Evolutionary conservation across 2,113 vertebrate species (phyloP).

Genomic region (Indicator indicator): DNA sequence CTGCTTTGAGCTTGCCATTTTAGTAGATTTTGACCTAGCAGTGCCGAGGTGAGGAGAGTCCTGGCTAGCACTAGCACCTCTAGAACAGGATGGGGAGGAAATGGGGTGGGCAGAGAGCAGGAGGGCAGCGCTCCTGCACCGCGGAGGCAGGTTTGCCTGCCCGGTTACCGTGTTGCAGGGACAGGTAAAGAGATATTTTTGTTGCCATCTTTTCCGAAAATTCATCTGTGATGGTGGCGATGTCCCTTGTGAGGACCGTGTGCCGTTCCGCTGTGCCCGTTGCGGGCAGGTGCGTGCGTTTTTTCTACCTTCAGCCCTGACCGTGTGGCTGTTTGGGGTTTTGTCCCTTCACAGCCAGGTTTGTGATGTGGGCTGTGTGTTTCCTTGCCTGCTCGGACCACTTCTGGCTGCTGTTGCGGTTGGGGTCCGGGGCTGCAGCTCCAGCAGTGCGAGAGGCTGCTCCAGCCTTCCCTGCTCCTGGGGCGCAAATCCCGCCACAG

Average conservation of each 20-base stretch:
- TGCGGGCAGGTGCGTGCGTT: slow-evolving; percentile 7
- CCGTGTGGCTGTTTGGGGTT: too few relatives aligned
- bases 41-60: background rate
- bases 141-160: fast-evolving
- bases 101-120: too few relatives aligned
- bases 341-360: too few relatives aligned
- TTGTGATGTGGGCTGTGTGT: fast-evolving
- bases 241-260: fast-evolving
- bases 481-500: background rate
- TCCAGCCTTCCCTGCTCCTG: background rate
- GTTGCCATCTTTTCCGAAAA: background rate
- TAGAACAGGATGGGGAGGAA: too few relatives aligned
- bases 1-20: background rate
- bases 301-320: background rate
- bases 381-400: background rate
- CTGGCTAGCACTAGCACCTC: background rate
- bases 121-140: background rate
- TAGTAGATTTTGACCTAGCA: background rate
- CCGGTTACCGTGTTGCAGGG: background rate
- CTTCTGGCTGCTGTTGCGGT: background rate
- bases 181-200: too few relatives aligned
- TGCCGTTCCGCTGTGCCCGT: background rate
- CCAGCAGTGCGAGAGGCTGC: background rate
- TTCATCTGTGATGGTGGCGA: fast-evolving
- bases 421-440: background rate